A percentile compares a stretch with the other conserved stretches of the same genome.
Evolutionary conservation across 2,797 vertebrate species (phyloP).

Genomic region (Chaunax sp.): DNA sequence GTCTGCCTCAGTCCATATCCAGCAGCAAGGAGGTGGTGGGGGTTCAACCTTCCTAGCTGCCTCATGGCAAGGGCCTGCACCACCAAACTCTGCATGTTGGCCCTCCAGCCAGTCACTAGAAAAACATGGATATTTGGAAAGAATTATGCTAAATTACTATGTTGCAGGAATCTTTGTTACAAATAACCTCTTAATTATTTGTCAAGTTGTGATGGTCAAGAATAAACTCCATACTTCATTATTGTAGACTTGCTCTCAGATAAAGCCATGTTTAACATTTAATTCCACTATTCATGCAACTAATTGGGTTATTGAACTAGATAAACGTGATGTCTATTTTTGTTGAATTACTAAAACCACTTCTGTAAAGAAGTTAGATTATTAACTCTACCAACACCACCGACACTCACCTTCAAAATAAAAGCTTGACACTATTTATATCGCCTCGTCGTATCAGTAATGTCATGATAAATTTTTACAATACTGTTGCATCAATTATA

Average conservation of each 20-base stretch:
- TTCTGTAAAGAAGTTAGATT: background rate
- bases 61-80: slow-evolving; percentile 79
- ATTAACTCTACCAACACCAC: background rate
- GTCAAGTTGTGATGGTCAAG: too few relatives aligned
- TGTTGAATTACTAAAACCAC: too few relatives aligned
- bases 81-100: slow-evolving; percentile 80
- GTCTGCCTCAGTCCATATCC: slow-evolving; percentile 64
- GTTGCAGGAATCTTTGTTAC: too few relatives aligned
- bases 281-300: too few relatives aligned
- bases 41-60: slow-evolving; percentile 77
- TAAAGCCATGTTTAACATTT: too few relatives aligned
- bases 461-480: background rate
- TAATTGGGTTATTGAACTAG: too few relatives aligned
- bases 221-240: too few relatives aligned
- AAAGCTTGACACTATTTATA: slow-evolving; percentile 13
- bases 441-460: background rate
- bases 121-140: slow-evolving; percentile 2
- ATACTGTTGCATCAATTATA: background rate
- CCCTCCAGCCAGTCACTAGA: slow-evolving; percentile 50
- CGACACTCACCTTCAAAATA: slow-evolving; percentile 29
- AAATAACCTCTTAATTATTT: too few relatives aligned
- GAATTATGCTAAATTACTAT: background rate
- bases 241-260: too few relatives aligned
- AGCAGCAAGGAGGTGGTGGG: slow-evolving; percentile 67
- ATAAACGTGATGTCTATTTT: too few relatives aligned